These are phyloP conservation scores for Geotrupes spiniger DNA, from an alignment of 2,888 invertebrate species.

Conservation along the genomic window DNA sequence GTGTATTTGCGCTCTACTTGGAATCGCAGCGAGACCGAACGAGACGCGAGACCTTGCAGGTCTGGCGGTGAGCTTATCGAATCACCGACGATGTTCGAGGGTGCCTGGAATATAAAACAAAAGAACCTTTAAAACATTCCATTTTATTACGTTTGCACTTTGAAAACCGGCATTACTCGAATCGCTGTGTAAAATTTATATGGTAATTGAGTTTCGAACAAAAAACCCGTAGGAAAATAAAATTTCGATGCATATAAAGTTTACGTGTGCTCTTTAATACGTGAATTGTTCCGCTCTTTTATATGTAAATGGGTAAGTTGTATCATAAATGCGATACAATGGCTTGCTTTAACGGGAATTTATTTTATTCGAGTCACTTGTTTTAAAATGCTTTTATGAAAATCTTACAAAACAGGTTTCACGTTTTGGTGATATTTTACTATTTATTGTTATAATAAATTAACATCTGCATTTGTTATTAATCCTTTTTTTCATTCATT, in stretches of 20 bases:
- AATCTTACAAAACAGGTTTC: no score
- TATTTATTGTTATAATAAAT: no score
- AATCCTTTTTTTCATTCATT: no score
- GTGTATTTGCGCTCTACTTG: slow-evolving; percentile 35
- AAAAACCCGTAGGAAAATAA: slow-evolving; percentile 9
- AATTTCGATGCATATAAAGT: slow-evolving; percentile 7
- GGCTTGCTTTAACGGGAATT: no score
- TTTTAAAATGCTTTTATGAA: no score
- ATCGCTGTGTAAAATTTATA: slow-evolving; percentile 11
- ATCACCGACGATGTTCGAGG: slow-evolving; percentile 30
- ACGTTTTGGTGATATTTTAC: no score
- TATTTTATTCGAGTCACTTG: no score
- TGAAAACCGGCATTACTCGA: slow-evolving; percentile 4
- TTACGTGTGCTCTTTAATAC: not conserved
- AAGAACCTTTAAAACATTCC: slow-evolving; percentile 14
- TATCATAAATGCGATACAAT: not conserved
- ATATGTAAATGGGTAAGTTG: not conserved
- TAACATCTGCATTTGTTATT: no score
- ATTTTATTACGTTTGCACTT: slow-evolving; percentile 14
- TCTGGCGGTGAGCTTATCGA: slow-evolving; percentile 34
- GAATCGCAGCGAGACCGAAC: slow-evolving; percentile 34
- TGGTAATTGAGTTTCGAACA: slow-evolving; percentile 12
- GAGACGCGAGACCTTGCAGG: slow-evolving; percentile 32
- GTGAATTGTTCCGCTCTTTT: not conserved
- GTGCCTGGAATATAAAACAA: slow-evolving; percentile 31